These are phyloP conservation scores for Zingel zingel DNA, from an alignment of 2,113 vertebrate genomes.

Conservation along the genomic window DNA sequence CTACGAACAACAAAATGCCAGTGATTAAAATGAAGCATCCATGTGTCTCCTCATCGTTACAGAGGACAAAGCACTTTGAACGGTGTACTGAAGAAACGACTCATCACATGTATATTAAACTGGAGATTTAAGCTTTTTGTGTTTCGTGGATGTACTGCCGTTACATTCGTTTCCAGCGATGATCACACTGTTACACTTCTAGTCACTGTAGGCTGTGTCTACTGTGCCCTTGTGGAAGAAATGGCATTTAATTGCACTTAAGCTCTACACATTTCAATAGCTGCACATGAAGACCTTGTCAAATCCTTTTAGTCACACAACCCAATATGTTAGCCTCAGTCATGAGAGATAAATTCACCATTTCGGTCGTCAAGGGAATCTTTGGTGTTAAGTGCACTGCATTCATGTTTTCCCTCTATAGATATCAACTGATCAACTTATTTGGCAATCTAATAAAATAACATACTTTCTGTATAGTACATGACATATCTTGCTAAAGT, in stretches of 20 bases:
- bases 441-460: slow-evolving; percentile 17
- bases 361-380: slow-evolving; percentile 4
- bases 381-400: slow-evolving; percentile 49
- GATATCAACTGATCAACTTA: slow-evolving; percentile 27
- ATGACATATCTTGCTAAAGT: not conserved
- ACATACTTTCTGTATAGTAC: not conserved
- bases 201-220: not conserved
- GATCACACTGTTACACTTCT: not conserved
- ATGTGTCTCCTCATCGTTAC: not conserved
- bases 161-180: slow-evolving; percentile 7
- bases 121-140: not conserved
- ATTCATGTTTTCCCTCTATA: slow-evolving; percentile 16
- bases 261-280: slow-evolving; percentile 25
- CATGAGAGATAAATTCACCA: slow-evolving; percentile 24
- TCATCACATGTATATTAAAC: not conserved
- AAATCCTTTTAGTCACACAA: slow-evolving; percentile 22
- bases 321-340: not conserved
- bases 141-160: not conserved
- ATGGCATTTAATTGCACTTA: slow-evolving; percentile 59
- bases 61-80: not conserved
- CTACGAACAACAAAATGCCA: not conserved
- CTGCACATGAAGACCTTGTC: slow-evolving; percentile 4
- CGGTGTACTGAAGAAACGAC: not conserved
- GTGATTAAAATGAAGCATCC: not conserved
- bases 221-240: slow-evolving; percentile 22